Evolutionary conservation across 2,888 invertebrate species (phyloP), one percentile per base, ranked within the genome.

Genomic region (Hirtodrosophila alboralis): DNA sequence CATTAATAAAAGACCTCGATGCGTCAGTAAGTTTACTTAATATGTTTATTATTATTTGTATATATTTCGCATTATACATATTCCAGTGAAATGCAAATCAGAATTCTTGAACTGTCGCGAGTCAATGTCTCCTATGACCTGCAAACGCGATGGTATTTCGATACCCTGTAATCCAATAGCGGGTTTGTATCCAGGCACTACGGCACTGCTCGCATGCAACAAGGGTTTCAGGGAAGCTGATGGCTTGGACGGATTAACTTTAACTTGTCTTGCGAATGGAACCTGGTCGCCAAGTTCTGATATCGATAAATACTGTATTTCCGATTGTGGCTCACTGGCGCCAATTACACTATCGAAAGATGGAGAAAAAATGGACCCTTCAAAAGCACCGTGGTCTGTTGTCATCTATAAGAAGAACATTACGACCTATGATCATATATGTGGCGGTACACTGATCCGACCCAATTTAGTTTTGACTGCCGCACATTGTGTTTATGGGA

Each of bases 401-500:
- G 34, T 38, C 1, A 23, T 73, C 18, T 40, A 44, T 2, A 7
- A 0, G 1, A 10, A 10, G 1, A 5, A 7, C 1, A 1, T 4
- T 0, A 2, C 1, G 7, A 0, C 1, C 0, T 34, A n/a, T 5
- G 2, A 1, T 0, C 12, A 33, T 13, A 1, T 0, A n/a, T 70
- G 69, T 37, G 12, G 1, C 8, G 75, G 75, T 1, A 8, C 23
- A 4, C 21, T 63, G 4, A 26, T 63, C 4, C 36, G 12, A 1
- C 16, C 14, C 3, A 49, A 63, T 9, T 4, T 56, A 0, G 59
- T 59, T 2, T 6, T 69, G 10, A 71, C 75, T n/a, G 63, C 69
- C 1, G 64, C 63, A 3, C 75, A 74, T 49, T 71, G 75, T n/a
- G 30, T 71, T 2, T n/a, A 14, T n/a, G n/a, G 0, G 6, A 10